These are phyloP conservation scores for Phocides pigmalion DNA, from an alignment of 1,140 invertebrate species.

Conservation along the genomic window DNA sequence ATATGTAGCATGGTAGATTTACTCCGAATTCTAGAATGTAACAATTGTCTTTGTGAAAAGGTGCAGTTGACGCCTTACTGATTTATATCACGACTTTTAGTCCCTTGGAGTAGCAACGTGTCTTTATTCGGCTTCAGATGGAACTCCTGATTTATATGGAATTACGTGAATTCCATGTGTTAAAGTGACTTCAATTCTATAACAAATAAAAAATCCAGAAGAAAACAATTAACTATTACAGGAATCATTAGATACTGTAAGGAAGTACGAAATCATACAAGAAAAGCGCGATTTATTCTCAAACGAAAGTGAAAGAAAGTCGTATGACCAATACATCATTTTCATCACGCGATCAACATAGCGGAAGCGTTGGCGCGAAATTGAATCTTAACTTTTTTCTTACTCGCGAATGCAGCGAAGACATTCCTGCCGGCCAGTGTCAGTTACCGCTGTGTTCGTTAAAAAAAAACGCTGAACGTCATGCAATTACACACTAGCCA, in stretches of 20 bases:
- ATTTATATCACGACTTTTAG: too few species aligned
- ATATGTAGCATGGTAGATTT: too few species aligned
- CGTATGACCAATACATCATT: conserved; percentile 74
- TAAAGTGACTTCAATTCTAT: too few species aligned
- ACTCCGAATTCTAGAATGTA: too few species aligned
- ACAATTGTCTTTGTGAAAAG: too few species aligned
- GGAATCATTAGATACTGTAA: conserved; percentile 29
- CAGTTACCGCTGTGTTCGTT: conserved; percentile 63
- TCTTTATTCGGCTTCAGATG: too few species aligned
- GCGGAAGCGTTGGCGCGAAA: conserved; percentile 71
- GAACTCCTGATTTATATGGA: too few species aligned
- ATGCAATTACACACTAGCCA: conserved; percentile 47
- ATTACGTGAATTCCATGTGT: too few species aligned
- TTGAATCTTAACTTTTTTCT: conserved; percentile 77
- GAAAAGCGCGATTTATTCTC: conserved; percentile 56
- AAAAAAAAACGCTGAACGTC: conserved; percentile 54
- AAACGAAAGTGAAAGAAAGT: conserved; percentile 78
- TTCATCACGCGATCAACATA: conserved; percentile 73
- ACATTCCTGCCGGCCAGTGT: conserved; percentile 72
- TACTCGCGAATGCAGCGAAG: conserved; percentile 49
- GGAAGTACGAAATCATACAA: conserved; percentile 47
- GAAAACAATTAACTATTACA: not conserved
- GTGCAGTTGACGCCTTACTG: too few species aligned
- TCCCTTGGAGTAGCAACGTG: too few species aligned
- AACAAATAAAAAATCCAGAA: not conserved